Evolutionary conservation across 2,113 vertebrate species (phyloP).

Genomic region (Lontra canadensis): DNA sequence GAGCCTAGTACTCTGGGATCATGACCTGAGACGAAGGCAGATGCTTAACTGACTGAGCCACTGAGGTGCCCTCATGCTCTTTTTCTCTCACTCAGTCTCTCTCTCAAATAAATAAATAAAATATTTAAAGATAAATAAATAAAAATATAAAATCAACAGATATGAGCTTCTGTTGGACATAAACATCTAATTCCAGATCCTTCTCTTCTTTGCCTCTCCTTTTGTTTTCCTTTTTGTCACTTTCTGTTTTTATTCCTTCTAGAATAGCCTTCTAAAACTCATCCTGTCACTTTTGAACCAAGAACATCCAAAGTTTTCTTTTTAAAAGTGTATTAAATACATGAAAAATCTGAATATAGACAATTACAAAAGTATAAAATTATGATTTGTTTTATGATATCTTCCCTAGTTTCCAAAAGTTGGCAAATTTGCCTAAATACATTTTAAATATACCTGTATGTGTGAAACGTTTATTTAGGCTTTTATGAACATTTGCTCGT

Average conservation of each 20-base stretch:
- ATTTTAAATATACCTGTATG: background rate
- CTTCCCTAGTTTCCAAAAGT: background rate
- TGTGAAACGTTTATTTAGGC: slow-evolving; percentile 6
- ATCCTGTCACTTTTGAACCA: background rate
- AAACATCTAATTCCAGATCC: background rate
- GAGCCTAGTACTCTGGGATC: too few relatives aligned
- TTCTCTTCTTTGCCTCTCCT: background rate
- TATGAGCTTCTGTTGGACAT: background rate
- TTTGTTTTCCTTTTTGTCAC: background rate
- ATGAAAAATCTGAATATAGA: background rate
- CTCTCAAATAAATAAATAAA: background rate
- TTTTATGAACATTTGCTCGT: background rate
- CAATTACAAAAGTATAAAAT: background rate
- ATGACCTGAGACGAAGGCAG: too few relatives aligned
- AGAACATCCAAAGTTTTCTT: background rate
- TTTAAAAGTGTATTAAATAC: background rate
- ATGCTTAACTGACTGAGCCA: too few relatives aligned
- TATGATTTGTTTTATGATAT: slow-evolving; percentile 9
- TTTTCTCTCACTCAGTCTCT: background rate
- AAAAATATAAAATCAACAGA: background rate
- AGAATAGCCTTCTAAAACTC: background rate
- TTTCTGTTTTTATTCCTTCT: background rate
- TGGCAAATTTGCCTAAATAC: background rate
- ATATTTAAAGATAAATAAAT: background rate
- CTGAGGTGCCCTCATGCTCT: too few relatives aligned